Evolutionary conservation across 2,113 vertebrate genomes (phyloP).

Genomic region (Pseudorectes ferrugineus): DNA sequence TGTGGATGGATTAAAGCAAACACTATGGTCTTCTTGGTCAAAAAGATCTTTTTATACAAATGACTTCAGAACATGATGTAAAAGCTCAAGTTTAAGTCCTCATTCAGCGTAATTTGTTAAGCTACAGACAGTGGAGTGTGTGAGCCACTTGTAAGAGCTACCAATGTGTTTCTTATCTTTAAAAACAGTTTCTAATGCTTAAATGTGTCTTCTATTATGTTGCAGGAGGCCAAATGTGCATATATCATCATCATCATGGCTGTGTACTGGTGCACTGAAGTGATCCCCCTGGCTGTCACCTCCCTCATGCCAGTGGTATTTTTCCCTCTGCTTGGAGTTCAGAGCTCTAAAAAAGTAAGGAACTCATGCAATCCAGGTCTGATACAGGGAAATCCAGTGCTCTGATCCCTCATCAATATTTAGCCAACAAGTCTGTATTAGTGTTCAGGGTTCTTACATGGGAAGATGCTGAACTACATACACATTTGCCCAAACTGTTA

Average conservation of each 20-base stretch:
- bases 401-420: not conserved
- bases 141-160: not conserved
- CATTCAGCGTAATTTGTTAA: not conserved
- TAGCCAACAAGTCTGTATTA: not conserved
- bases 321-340: conserved; percentile 89
- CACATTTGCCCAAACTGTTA: not conserved
- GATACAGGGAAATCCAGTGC: not conserved
- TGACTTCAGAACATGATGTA: not conserved
- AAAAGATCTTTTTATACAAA: not conserved
- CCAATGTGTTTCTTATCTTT: not conserved
- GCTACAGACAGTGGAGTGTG: not conserved
- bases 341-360: conserved; percentile 86
- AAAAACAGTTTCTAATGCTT: not conserved
- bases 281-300: conserved; percentile 88
- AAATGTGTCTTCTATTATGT: not conserved
- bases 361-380: not conserved
- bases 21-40: not conserved
- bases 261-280: conserved; percentile 93
- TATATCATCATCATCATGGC: conserved; percentile 93
- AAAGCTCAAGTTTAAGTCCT: not conserved
- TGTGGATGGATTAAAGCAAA: not conserved
- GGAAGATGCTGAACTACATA: not conserved
- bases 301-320: conserved; percentile 87
- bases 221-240: conserved; percentile 87
- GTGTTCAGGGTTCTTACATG: not conserved